phyloP scores from a whole-genome alignment of 92 coral and sea anemone genomes.

The Blastomussa wellsi region DNA sequence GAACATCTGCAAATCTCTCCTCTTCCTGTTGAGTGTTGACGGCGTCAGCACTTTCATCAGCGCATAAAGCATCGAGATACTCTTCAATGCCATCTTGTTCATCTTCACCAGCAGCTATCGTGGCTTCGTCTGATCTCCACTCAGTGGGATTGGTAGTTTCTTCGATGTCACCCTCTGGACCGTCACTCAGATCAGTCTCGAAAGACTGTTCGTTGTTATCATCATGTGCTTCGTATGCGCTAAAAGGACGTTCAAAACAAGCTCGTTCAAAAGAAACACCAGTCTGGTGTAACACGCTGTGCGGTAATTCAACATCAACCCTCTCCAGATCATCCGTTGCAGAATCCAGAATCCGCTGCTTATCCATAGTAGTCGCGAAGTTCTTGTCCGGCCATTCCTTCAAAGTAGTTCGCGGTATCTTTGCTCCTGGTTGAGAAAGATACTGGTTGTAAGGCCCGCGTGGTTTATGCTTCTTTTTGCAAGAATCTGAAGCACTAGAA shows the following conservation, averaged over 20 bases:
- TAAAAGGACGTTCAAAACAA: neutral
- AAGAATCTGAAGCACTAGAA: no score
- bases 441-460: constrained; percentile 68
- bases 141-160: neutral
- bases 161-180: constrained; percentile 15
- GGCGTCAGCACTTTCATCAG: constrained; percentile 29
- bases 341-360: constrained; percentile 23
- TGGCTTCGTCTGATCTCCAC: constrained; percentile 18
- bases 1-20: constrained; percentile 40
- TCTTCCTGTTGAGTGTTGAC: constrained; percentile 14
- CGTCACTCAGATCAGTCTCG: constrained; percentile 16
- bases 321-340: constrained; percentile 12
- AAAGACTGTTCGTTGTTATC: constrained; percentile 18
- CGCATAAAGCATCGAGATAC: constrained; percentile 21
- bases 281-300: constrained; percentile 24
- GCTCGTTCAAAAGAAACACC: constrained; percentile 7
- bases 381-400: constrained; percentile 45
- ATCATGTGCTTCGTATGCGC: constrained; percentile 8
- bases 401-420: constrained; percentile 60
- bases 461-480: constrained; percentile 35
- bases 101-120: constrained; percentile 1
- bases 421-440: constrained; percentile 63
- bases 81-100: constrained; percentile 12
- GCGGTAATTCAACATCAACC: constrained; percentile 8
- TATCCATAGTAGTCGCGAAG: constrained; percentile 1